Evolutionary conservation across 2,797 vertebrate genomes (phyloP).

Genomic region (Lithobates sylvaticus): DNA sequence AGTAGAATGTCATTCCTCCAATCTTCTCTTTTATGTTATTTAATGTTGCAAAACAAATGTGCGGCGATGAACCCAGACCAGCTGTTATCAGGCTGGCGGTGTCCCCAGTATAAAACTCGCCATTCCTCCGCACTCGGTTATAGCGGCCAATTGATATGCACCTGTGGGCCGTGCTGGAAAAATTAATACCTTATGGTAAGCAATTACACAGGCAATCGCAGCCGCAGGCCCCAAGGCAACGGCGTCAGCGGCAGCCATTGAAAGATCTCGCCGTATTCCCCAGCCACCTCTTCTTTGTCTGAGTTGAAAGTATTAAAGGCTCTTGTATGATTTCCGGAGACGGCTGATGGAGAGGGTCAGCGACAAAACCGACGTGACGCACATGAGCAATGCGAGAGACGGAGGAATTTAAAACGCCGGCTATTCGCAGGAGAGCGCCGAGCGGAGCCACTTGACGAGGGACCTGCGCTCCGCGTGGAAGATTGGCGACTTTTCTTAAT

Average conservation of each 20-base stretch:
- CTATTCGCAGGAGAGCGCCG: background rate
- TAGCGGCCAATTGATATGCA: constrained; percentile 53
- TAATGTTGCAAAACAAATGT: too few species aligned
- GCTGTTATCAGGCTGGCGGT: too few species aligned
- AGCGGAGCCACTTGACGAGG: background rate
- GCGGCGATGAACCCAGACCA: too few species aligned
- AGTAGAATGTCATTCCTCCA: too few species aligned
- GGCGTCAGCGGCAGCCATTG: background rate
- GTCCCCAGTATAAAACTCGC: too few species aligned
- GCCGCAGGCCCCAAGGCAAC: constrained; percentile 26
- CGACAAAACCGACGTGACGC: background rate
- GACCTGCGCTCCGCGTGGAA: background rate
- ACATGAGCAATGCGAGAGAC: constrained; percentile 16
- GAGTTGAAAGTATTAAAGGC: constrained; percentile 28
- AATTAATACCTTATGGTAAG: constrained; percentile 55
- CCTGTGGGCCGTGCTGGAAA: constrained; percentile 38
- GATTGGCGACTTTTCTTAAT: constrained; percentile 23
- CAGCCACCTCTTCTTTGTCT: background rate
- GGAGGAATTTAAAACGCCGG: background rate
- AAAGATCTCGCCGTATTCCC: constrained; percentile 26
- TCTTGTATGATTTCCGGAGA: background rate
- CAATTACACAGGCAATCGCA: constrained; percentile 22
- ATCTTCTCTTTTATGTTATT: too few species aligned
- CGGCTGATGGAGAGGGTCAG: constrained; percentile 23
- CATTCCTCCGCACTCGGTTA: background rate